phyloP scores from a whole-genome alignment of 2,888 invertebrate genomes.

The Rhingia campestris region DNA sequence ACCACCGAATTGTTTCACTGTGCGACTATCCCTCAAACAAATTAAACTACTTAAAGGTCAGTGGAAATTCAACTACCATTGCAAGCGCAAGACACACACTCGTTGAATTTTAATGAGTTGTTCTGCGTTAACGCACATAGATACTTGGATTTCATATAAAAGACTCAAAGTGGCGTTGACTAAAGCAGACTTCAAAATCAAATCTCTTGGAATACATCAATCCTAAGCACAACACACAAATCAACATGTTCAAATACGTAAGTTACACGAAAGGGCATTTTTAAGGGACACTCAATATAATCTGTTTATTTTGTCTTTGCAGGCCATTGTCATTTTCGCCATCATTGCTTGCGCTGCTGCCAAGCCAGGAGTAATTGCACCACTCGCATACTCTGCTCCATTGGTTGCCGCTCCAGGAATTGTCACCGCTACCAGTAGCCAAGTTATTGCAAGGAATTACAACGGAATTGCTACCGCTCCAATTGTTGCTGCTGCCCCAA shows the following conservation, averaged over 20 bases:
- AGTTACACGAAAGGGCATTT: neutral
- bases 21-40: neutral
- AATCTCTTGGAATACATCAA: constrained; percentile 9
- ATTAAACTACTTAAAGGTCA: neutral
- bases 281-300: neutral
- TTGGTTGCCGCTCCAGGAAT: constrained; percentile 69
- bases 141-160: constrained; percentile 7
- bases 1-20: neutral
- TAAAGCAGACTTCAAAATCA: neutral
- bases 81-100: neutral
- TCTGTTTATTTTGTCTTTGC: neutral
- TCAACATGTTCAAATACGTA: constrained; percentile 55
- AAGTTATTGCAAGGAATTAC: constrained; percentile 79
- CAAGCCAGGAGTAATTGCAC: constrained; percentile 63
- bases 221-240: neutral
- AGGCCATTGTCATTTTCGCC: constrained; percentile 61
- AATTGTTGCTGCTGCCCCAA: constrained; percentile 77
- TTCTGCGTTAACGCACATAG: neutral
- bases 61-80: neutral
- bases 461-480: constrained; percentile 80
- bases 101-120: neutral
- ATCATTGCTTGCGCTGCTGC: constrained; percentile 62
- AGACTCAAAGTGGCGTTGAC: neutral
- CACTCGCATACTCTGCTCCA: constrained; percentile 76
- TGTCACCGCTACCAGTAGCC: constrained; percentile 78